Evolutionary conservation across 2,888 invertebrate genomes (phyloP).

Genomic region (Drosophila austrosaltans): DNA sequence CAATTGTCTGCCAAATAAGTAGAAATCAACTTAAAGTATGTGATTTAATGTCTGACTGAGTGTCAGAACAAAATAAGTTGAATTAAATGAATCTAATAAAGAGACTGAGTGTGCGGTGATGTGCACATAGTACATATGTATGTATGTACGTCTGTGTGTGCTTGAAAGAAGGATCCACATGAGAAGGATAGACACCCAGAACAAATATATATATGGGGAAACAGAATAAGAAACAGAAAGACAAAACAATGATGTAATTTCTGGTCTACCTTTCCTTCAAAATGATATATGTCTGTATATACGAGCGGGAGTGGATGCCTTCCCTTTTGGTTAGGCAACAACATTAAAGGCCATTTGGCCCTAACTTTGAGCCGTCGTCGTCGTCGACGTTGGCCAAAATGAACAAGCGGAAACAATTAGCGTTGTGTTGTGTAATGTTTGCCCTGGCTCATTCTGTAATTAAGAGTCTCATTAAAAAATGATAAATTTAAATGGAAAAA

Average conservation of each 20-base stretch:
- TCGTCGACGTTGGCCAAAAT: slow-evolving; percentile 13
- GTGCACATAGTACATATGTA: slow-evolving; percentile 4
- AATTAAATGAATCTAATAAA: slow-evolving; percentile 78
- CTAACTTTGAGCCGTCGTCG: not conserved
- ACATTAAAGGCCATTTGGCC: slow-evolving; percentile 8
- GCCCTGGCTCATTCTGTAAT: slow-evolving; percentile 55
- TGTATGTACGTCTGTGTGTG: not conserved
- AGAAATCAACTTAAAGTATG: slow-evolving; percentile 40
- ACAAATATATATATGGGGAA: not conserved
- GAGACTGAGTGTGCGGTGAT: slow-evolving; percentile 43
- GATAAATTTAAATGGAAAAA: slow-evolving; percentile 76
- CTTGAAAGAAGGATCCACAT: not conserved
- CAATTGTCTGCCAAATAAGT: slow-evolving; percentile 19
- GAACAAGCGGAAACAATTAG: slow-evolving; percentile 76
- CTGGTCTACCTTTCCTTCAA: slow-evolving; percentile 60
- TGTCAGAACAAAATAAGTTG: slow-evolving; percentile 59
- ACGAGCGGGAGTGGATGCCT: slow-evolving; percentile 29
- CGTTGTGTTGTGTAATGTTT: slow-evolving; percentile 70
- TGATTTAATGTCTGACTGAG: slow-evolving; percentile 55
- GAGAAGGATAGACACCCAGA: slow-evolving; percentile 54
- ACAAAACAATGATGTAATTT: slow-evolving; percentile 59
- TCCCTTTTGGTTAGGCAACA: slow-evolving; percentile 24
- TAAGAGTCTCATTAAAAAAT: slow-evolving; percentile 79
- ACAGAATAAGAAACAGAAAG: slow-evolving; percentile 18
- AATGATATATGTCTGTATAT: slow-evolving; percentile 42